phyloP scores from a whole-genome alignment of 1,140 invertebrate genomes.

The Penaeus vannamei region DNA sequence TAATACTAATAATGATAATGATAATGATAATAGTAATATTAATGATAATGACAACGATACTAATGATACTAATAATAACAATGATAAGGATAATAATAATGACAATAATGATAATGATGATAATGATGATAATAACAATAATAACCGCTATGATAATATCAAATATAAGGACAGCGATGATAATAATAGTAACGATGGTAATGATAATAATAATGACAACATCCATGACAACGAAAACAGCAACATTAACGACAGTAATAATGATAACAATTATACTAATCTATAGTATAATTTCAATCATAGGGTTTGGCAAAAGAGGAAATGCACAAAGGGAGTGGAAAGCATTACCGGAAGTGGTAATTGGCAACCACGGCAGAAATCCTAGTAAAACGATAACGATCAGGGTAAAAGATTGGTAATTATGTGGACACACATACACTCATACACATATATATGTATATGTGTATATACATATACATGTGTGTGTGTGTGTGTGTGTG shows the following conservation, averaged over 20 bases:
- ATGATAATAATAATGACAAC: not conserved
- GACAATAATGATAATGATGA: not conserved
- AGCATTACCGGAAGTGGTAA: too few relatives aligned
- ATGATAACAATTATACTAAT: not conserved
- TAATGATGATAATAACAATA: not conserved
- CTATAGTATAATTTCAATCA: too few relatives aligned
- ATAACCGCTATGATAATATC: not conserved
- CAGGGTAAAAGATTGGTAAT: too few relatives aligned
- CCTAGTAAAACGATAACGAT: too few relatives aligned
- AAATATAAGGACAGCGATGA: not conserved
- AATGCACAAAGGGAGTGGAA: too few relatives aligned
- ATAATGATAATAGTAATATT: not conserved
- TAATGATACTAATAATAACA: not conserved
- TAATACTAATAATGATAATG: not conserved
- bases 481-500: too few relatives aligned
- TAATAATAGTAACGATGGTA: not conserved
- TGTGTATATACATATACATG: too few relatives aligned
- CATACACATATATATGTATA: too few relatives aligned
- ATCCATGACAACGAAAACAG: not conserved
- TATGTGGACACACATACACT: too few relatives aligned
- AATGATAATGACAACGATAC: not conserved
- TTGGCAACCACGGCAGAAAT: accelerated
- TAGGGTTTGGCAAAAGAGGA: too few relatives aligned
- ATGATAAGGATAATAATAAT: not conserved
- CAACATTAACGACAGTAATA: not conserved